Evolutionary conservation across 2,113 vertebrate genomes (phyloP).

Genomic region (Python bivittatus): DNA sequence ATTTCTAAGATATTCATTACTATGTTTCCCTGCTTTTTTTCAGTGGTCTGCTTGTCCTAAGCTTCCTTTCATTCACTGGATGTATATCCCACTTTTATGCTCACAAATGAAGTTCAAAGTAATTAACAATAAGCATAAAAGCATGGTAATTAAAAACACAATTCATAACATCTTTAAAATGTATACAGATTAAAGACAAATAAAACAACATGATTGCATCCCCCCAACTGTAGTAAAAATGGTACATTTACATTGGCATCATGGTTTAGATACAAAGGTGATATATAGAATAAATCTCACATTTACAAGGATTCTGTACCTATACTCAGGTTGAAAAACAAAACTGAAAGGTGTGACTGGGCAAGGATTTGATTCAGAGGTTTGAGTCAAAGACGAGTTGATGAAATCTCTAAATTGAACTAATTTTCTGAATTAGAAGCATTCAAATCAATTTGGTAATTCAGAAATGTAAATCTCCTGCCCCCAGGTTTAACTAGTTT

Average conservation of each 20-base stretch:
- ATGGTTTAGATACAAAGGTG: background rate
- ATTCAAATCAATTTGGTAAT: background rate
- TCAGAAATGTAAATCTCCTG: background rate
- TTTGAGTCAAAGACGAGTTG: background rate
- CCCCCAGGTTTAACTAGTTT: too few species aligned
- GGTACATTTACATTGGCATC: background rate
- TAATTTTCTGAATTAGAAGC: background rate
- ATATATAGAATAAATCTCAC: background rate
- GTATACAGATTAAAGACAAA: background rate
- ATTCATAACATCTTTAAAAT: background rate
- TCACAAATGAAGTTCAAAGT: background rate
- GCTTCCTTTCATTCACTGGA: background rate
- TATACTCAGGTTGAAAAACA: background rate
- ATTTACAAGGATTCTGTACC: background rate
- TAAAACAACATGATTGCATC: background rate
- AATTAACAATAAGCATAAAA: background rate
- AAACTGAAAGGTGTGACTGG: background rate
- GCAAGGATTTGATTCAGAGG: background rate
- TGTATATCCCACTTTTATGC: background rate
- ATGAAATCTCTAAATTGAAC: background rate
- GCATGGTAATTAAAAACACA: background rate
- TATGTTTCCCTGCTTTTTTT: background rate
- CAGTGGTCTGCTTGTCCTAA: background rate
- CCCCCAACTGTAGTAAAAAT: background rate
- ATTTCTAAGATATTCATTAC: background rate